phyloP scores from a whole-genome alignment of 2,113 vertebrate genomes.

The Nibea albiflora region DNA sequence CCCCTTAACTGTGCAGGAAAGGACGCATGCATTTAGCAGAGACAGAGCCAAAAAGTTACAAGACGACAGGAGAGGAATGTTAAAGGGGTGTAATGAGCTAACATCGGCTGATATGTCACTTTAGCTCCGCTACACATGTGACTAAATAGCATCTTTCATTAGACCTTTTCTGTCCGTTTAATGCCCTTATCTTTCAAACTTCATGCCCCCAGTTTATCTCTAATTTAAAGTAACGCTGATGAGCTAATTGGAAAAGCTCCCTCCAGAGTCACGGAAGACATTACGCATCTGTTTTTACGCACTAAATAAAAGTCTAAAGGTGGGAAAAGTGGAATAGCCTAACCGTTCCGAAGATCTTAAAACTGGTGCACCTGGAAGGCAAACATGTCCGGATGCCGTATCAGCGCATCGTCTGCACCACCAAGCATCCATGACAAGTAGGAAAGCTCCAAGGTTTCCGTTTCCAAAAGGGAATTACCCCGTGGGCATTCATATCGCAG shows the following conservation, averaged over 20 bases:
- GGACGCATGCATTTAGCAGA: neutral
- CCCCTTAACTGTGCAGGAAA: neutral
- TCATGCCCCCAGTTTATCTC: neutral
- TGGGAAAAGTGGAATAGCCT: neutral
- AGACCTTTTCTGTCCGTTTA: neutral
- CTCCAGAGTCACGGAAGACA: neutral
- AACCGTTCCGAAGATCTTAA: neutral
- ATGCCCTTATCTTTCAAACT: neutral
- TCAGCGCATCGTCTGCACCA: neutral
- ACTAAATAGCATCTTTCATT: too few species aligned
- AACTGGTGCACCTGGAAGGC: neutral
- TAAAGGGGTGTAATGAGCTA: too few species aligned
- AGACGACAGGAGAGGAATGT: neutral
- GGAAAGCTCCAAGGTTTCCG: conserved; percentile 18
- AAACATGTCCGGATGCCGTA: neutral
- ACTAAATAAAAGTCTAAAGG: neutral
- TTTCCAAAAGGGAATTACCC: conserved; percentile 12
- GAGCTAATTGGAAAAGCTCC: neutral
- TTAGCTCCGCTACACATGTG: too few species aligned
- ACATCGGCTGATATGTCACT: too few species aligned
- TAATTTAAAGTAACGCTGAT: neutral
- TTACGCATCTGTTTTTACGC: neutral
- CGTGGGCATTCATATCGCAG: conserved; percentile 17
- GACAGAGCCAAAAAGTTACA: neutral
- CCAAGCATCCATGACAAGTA: conserved; percentile 23